Evolutionary conservation across 2,113 vertebrate genomes (phyloP).

Genomic region (Sinocyclocheilus rhinocerous): DNA sequence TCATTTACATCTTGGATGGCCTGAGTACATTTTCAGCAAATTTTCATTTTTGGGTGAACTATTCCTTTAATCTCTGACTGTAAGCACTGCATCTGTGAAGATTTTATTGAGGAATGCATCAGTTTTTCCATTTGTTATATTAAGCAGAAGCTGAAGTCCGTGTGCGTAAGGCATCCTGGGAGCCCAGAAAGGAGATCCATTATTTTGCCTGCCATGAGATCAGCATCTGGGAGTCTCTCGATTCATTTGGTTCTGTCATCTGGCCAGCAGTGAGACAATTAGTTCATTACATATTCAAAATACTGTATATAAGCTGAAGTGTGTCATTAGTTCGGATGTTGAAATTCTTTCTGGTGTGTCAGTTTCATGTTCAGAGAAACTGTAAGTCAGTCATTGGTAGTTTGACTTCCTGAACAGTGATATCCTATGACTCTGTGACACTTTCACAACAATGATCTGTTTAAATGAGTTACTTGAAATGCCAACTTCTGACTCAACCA

Average conservation of each 20-base stretch:
- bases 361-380: neutral
- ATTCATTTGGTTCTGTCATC: conserved; percentile 67
- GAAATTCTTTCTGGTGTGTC: neutral
- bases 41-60: neutral
- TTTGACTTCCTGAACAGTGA: neutral
- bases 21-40: neutral
- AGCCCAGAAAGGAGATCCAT: conserved; percentile 65
- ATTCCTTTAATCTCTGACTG: neutral
- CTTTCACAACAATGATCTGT: no score
- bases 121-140: neutral
- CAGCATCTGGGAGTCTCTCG: conserved; percentile 63
- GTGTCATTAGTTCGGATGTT: neutral
- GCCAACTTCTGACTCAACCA: neutral
- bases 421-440: no score
- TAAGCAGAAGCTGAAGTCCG: neutral
- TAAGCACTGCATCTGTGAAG: neutral
- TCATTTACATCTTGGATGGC: neutral
- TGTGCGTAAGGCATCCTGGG: conserved; percentile 49
- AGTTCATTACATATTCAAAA: neutral
- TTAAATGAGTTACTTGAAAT: no score
- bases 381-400: neutral
- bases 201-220: conserved; percentile 66
- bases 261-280: conserved; percentile 71
- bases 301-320: neutral
- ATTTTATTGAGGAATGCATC: neutral